Base-by-base conservation (phyloP, 2,797 vertebrate species). In the Helostoma temminkii region DNA sequence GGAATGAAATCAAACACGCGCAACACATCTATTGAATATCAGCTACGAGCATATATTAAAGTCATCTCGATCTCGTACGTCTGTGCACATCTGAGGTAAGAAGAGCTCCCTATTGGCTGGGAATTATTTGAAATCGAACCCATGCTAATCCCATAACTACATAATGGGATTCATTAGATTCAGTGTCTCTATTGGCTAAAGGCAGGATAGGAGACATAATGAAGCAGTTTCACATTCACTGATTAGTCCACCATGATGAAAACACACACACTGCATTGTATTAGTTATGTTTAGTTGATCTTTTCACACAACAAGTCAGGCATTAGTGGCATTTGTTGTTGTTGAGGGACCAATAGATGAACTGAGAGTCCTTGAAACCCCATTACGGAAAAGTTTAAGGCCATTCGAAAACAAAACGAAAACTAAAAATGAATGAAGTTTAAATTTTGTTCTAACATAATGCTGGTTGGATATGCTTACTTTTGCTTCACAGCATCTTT, bases 91-190 rank as follows among this genome's bases (percentile, higher is more conserved):
- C 56, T 21, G 15, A 60, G 50, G 49, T 72, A 37, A 34, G 53
- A 50, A 24, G 53, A 61, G 59, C 65, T 52, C 56, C 65, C 50
- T 46, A 48, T 67, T 71, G 76, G 77, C 73, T 80, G 46, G 48
- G 52, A 80, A 70, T 48, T 52, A 77, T 72, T 68, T 82, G 84
- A 76, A 85, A 90, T 90, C 82, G 86, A 84, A 92, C 83, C 85
- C 66, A 19, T 26, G 74, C 66, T 90, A 75, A 86, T 86, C 80
- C 67, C 76, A 88, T 89, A 87, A 88, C 58, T 21, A 66, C 71
- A 73, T 89, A 89, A 92, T 57, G 86, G 88, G 91, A 91, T 93
- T 88, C 89, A 92, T 92, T 88, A 88, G 85, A 71, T 72, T 72
- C 76, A 90, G 87, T 88, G 80, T 79, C 70, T 89, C 66, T 74